Evolutionary conservation across 2,113 vertebrate genomes (phyloP).

Genomic region (Tenrec ecaudatus): DNA sequence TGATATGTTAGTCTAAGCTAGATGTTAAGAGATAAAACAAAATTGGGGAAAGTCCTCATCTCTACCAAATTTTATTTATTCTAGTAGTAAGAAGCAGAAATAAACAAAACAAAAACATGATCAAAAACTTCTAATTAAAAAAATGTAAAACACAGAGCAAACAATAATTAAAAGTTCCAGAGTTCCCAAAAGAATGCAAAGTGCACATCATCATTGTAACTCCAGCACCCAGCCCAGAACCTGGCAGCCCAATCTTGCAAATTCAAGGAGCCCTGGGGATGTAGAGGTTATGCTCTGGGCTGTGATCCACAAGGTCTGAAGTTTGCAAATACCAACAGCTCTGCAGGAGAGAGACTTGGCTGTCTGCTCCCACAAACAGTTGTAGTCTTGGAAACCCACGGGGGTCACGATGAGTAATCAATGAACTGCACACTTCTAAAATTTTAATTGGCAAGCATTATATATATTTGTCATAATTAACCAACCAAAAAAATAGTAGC

Average conservation of each 20-base stretch:
- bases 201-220: background rate
- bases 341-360: too few species aligned
- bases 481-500: background rate
- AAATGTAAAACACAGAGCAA: constrained; percentile 34
- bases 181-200: background rate
- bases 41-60: constrained; percentile 1
- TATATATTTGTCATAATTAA: background rate
- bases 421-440: background rate
- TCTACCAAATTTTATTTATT: constrained; percentile 1
- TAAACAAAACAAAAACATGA: background rate
- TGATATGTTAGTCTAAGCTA: background rate
- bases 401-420: too few species aligned
- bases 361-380: too few species aligned
- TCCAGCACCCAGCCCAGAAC: background rate
- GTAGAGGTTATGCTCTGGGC: too few species aligned
- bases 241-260: background rate
- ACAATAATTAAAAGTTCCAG: constrained; percentile 4
- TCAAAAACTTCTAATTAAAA: constrained; percentile 3
- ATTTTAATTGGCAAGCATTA: background rate
- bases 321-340: too few species aligned
- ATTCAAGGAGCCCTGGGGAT: too few species aligned
- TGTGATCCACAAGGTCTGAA: too few species aligned
- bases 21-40: background rate
- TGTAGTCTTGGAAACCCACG: too few species aligned
- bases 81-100: background rate